A percentile compares a stretch with the other conserved stretches of the same genome.
phyloP scores from a whole-genome alignment of 2,888 invertebrate species.

The Pherbina coryleti region DNA sequence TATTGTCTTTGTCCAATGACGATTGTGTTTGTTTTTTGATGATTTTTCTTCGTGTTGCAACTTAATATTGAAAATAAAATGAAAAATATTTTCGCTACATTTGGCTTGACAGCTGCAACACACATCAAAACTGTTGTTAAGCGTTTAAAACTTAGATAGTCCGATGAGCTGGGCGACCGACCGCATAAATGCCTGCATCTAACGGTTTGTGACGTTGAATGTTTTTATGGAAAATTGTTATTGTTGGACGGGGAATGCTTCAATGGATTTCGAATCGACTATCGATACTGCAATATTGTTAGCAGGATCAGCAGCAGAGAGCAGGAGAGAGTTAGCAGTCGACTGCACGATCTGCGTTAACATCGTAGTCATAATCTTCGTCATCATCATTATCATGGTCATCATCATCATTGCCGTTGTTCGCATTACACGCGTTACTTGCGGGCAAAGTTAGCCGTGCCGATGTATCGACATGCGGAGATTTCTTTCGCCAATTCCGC shows the following conservation, averaged over 20 bases:
- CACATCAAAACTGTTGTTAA: slow-evolving; percentile 14
- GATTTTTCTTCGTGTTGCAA: too few species aligned
- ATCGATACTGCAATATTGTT: background rate
- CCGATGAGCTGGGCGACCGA: background rate
- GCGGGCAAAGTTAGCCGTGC: background rate
- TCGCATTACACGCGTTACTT: background rate
- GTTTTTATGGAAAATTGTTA: slow-evolving; percentile 48
- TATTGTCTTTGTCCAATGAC: background rate
- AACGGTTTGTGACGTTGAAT: slow-evolving; percentile 25
- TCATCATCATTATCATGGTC: background rate
- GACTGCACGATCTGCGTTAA: background rate
- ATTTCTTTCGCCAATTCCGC: background rate
- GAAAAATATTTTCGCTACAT: background rate
- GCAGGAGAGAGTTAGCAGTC: background rate
- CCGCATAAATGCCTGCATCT: slow-evolving; percentile 11
- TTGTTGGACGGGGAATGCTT: slow-evolving; percentile 45
- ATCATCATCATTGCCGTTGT: background rate
- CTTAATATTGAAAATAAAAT: too few species aligned
- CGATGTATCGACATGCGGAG: background rate
- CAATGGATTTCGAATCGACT: background rate
- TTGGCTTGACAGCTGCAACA: background rate
- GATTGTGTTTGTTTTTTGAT: background rate
- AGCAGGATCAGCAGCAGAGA: background rate
- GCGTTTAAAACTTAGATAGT: background rate
- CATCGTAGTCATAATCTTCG: background rate